Evolutionary conservation across 1,140 invertebrate genomes (phyloP).

Genomic region (Trinorchestia longiramus): DNA sequence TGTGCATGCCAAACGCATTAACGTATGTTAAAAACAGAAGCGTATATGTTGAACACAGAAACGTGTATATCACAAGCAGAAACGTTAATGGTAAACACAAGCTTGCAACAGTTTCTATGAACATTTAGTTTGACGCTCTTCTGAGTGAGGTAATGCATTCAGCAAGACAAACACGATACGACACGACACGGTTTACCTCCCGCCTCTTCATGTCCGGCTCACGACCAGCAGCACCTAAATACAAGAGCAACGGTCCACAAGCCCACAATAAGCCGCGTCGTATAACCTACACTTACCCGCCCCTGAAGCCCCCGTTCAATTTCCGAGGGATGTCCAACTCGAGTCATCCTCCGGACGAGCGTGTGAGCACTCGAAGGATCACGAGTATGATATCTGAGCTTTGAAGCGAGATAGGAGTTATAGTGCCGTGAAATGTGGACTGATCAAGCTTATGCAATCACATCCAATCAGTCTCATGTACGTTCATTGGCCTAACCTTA

Average conservation of each 20-base stretch:
- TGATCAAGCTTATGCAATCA: background rate
- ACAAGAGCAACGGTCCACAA: background rate
- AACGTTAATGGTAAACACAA: too few relatives aligned
- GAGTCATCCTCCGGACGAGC: background rate
- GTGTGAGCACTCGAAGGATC: background rate
- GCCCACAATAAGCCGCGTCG: background rate
- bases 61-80: too few relatives aligned
- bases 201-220: background rate
- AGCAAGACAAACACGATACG: background rate
- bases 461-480: background rate
- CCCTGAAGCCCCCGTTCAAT: conserved; percentile 10
- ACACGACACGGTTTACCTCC: background rate
- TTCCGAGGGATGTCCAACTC: conserved; percentile 29
- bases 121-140: background rate
- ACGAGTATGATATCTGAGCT: background rate
- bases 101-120: too few relatives aligned
- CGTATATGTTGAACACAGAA: too few relatives aligned
- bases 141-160: background rate
- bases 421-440: background rate
- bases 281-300: conserved; percentile 19
- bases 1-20: too few relatives aligned
- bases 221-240: background rate
- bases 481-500: background rate
- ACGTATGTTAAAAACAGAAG: too few relatives aligned
- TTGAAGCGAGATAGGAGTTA: conserved; percentile 11